phyloP scores from a whole-genome alignment of 2,888 invertebrate genomes.

The Micropterix aruncella region DNA sequence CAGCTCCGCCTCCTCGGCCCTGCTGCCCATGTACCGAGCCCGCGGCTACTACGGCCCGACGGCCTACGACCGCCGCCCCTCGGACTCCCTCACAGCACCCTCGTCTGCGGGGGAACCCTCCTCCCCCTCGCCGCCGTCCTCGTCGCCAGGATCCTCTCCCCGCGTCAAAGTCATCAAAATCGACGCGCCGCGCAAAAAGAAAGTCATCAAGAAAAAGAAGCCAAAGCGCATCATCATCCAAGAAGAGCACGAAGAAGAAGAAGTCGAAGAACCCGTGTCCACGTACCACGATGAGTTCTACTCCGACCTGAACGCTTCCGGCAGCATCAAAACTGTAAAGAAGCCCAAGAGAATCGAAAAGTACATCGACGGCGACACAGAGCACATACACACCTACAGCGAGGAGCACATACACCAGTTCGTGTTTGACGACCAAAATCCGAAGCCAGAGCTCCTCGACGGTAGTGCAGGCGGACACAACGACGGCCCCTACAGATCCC shows the following conservation, averaged over 20 bases:
- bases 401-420: slow-evolving; percentile 37
- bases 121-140: slow-evolving; percentile 19
- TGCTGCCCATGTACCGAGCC: slow-evolving; percentile 30
- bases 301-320: slow-evolving; percentile 31
- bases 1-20: slow-evolving; percentile 23
- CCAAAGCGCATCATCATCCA: slow-evolving; percentile 22
- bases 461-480: slow-evolving; percentile 14
- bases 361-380: slow-evolving; percentile 36
- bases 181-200: slow-evolving; percentile 25
- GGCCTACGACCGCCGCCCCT: slow-evolving; percentile 23
- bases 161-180: slow-evolving; percentile 29
- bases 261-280: slow-evolving; percentile 26
- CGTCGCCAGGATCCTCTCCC: slow-evolving; percentile 13
- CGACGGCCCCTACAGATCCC: slow-evolving; percentile 1
- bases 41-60: slow-evolving; percentile 34
- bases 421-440: slow-evolving; percentile 21
- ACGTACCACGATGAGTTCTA: slow-evolving; percentile 35
- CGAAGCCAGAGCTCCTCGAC: background rate
- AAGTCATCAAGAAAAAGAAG: slow-evolving; percentile 23
- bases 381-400: slow-evolving; percentile 37
- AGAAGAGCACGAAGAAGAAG: slow-evolving; percentile 17
- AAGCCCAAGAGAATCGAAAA: slow-evolving; percentile 37
- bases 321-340: slow-evolving; percentile 28
- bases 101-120: slow-evolving; percentile 14
- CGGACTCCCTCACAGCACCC: slow-evolving; percentile 20